phyloP scores from a whole-genome alignment of 2,113 vertebrate species.

The Pygoscelis adeliae region DNA sequence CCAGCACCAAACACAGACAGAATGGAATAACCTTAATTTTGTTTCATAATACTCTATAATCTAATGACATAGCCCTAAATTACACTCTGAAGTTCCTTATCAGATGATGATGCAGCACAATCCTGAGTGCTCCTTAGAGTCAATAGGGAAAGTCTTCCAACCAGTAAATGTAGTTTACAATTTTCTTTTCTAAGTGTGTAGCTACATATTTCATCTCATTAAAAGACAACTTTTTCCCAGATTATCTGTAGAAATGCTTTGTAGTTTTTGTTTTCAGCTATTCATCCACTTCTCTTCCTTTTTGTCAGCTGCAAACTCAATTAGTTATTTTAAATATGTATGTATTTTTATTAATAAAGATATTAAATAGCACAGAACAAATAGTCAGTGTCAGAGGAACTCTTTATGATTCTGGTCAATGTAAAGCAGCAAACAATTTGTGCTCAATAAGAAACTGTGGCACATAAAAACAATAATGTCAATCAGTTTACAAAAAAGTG shows the following conservation, averaged over 20 bases:
- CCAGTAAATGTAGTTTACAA: neutral
- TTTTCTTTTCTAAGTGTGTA: neutral
- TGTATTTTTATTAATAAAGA: neutral
- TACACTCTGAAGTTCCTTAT: neutral
- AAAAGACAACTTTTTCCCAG: neutral
- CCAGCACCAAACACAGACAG: neutral
- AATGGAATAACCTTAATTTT: neutral
- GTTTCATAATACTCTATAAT: neutral
- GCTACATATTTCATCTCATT: neutral
- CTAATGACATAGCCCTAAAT: neutral
- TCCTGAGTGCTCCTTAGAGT: neutral
- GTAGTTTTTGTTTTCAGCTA: neutral
- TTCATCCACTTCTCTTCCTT: neutral
- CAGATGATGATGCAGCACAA: neutral
- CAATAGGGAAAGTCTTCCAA: neutral
- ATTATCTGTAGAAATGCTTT: neutral
- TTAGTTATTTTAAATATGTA: neutral
- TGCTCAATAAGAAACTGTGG: neutral
- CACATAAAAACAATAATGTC: neutral
- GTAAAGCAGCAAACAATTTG: neutral
- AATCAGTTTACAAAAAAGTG: neutral
- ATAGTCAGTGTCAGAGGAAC: neutral
- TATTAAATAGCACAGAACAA: neutral
- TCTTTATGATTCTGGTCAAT: neutral
- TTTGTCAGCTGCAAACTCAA: neutral